Evolutionary conservation across 92 coral and sea anemone species (phyloP).

Genomic region (Porites cylindrica): DNA sequence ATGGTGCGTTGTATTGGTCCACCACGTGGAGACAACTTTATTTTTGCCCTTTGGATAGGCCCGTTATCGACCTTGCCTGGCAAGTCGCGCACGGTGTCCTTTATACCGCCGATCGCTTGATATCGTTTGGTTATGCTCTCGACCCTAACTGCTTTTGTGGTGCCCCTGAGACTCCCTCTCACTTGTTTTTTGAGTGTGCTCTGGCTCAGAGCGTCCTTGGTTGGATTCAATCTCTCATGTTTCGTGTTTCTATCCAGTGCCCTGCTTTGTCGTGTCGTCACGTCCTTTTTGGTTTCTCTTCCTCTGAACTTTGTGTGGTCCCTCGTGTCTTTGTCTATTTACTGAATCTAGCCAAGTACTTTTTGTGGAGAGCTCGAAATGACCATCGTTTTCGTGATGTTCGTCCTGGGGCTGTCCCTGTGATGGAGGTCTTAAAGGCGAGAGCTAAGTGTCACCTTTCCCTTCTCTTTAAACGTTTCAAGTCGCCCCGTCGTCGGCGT

Average conservation of each 20-base stretch:
- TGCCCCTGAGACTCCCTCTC: not conserved
- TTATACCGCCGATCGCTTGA: not conserved
- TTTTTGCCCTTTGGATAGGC: not conserved
- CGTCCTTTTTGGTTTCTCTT: conserved; percentile 7
- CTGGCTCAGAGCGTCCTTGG: conserved; percentile 29
- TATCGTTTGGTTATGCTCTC: not conserved
- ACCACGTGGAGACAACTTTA: conserved; percentile 36
- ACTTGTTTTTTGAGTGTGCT: conserved; percentile 20
- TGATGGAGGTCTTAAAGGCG: not conserved
- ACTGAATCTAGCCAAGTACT: not conserved
- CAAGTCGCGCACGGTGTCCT: not conserved
- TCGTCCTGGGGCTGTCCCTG: not conserved
- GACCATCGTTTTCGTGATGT: conserved; percentile 34
- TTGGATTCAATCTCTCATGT: not conserved
- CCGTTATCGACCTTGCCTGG: not conserved
- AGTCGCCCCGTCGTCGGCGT: not conserved
- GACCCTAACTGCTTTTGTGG: not conserved
- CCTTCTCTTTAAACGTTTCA: not conserved
- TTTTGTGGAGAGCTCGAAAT: conserved; percentile 22
- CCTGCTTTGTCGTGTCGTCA: not conserved
- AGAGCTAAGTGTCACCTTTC: not conserved
- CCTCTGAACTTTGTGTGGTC: not conserved
- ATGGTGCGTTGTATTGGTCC: conserved; percentile 32
- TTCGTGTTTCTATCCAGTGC: not conserved
- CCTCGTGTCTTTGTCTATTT: conserved; percentile 37